A percentile compares a stretch with the other conserved stretches of the same genome.
These are phyloP conservation scores for Varanus salvator DNA, from an alignment of 2,113 vertebrate species.

Conservation along the genomic window DNA sequence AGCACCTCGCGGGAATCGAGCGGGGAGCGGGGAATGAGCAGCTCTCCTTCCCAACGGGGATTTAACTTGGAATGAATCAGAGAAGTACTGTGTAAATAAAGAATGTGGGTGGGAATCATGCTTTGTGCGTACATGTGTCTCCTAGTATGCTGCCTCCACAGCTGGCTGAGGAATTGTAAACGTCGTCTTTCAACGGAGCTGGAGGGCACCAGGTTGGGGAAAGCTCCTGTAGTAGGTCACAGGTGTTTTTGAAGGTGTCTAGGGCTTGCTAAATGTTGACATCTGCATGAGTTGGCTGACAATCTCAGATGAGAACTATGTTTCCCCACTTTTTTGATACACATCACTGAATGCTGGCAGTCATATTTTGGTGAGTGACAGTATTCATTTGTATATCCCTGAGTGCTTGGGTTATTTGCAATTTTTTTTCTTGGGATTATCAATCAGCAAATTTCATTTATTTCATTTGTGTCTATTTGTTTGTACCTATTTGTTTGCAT, in stretches of 20 bases:
- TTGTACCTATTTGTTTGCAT: neutral
- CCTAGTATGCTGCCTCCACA: too few species aligned
- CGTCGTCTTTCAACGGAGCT: too few species aligned
- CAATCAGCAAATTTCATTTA: neutral
- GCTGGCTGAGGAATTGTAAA: too few species aligned
- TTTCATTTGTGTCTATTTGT: neutral
- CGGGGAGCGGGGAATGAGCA: neutral
- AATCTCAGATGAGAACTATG: neutral
- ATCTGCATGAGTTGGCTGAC: neutral
- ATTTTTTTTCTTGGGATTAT: neutral
- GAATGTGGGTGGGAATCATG: neutral
- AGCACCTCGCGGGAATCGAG: neutral
- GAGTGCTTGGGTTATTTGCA: too few species aligned
- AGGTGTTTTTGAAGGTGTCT: too few species aligned
- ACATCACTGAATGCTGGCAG: neutral
- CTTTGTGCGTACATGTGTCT: too few species aligned
- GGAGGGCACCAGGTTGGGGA: too few species aligned
- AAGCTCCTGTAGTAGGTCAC: too few species aligned
- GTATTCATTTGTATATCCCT: neutral
- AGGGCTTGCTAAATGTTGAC: neutral
- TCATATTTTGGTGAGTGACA: neutral
- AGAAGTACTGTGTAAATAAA: neutral
- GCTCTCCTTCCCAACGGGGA: neutral
- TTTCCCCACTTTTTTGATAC: too few species aligned
- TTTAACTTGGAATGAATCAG: neutral